phyloP scores from a whole-genome alignment of 2,113 vertebrate genomes.

The Syrrhaptes paradoxus region DNA sequence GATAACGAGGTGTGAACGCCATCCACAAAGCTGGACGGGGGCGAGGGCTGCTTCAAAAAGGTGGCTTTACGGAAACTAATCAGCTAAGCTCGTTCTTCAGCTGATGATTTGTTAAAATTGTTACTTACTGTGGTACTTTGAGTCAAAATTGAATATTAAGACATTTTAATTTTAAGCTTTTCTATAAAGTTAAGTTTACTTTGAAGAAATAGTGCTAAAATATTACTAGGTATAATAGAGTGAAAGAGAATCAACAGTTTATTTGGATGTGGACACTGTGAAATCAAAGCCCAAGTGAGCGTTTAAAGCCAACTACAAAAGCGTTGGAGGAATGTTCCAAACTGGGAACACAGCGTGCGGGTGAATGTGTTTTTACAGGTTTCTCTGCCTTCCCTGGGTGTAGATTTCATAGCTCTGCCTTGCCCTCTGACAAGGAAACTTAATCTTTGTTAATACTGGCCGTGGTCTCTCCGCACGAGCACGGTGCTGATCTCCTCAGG shows the following conservation, averaged over 20 bases:
- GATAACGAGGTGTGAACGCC: too few relatives aligned
- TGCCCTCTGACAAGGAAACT: not conserved
- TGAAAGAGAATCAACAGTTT: not conserved
- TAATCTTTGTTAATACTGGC: not conserved
- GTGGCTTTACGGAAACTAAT: not conserved
- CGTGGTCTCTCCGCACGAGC: not conserved
- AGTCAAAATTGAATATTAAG: conserved; percentile 10
- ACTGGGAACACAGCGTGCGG: not conserved
- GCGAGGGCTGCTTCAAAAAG: not conserved
- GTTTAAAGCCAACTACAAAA: not conserved
- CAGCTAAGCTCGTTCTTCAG: not conserved
- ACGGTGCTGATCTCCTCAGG: not conserved
- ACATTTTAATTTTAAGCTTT: not conserved
- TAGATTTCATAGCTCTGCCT: not conserved
- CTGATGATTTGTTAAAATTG: conserved; percentile 15
- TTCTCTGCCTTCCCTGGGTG: not conserved
- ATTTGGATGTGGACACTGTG: not conserved
- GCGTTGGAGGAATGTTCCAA: not conserved
- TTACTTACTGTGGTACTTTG: conserved; percentile 26
- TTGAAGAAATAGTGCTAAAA: not conserved
- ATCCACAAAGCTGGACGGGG: too few relatives aligned
- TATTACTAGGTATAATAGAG: not conserved
- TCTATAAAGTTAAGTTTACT: not conserved
- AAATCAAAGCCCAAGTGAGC: not conserved
- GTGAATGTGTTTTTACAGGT: not conserved